Evolutionary conservation across 1,140 invertebrate species (phyloP), one percentile per base, ranked within the genome.

Genomic region (Halictus rubicundus): DNA sequence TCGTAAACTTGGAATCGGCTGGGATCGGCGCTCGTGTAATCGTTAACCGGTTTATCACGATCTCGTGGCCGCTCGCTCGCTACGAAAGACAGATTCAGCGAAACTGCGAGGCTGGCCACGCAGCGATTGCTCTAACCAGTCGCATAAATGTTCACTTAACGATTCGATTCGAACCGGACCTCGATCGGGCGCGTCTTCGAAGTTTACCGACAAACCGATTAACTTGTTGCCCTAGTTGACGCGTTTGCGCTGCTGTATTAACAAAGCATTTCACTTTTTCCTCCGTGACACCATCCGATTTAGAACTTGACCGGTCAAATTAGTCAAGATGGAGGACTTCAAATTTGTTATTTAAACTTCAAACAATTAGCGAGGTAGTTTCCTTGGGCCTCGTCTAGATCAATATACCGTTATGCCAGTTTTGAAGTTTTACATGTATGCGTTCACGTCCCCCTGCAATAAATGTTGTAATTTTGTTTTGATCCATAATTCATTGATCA

Each of bases 41-140:
- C 82, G 74, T 81, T 85, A 75, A 81, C 73, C 66, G 63, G 72
- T 83, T 84, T 83, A 80, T 84, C 80, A 69, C 73, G 52, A 85
- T 84, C 83, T 75, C 69, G 52, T 63, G 63, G 71, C 46, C 63
- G 46, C 21, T 54, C 52, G 42, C 39, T 68, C 32, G 59, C 23
- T 23, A 78, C 66, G 69, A 64, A 64, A 79, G 69, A 66, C 42
- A 63, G 64, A 79, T 69, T 23, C 64, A 70, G 39, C 54, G 46
- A 57, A 32, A 68, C 23, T 39, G 60, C 52, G 1, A 21, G 32
- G 25, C 49, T 10, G 21, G 37, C 37, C 66, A n/a, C n/a, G 71
- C 23, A n/a, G 52, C 64, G 71, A 70, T 68, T 52, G 5, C n/a
- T n/a, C n/a, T 52, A 61, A 80, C 37, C 71, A 46, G 73, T 68